phyloP scores from a whole-genome alignment of 37 sponge, comb jelly and placozoan species.

The Mnemiopsis leidyi region DNA sequence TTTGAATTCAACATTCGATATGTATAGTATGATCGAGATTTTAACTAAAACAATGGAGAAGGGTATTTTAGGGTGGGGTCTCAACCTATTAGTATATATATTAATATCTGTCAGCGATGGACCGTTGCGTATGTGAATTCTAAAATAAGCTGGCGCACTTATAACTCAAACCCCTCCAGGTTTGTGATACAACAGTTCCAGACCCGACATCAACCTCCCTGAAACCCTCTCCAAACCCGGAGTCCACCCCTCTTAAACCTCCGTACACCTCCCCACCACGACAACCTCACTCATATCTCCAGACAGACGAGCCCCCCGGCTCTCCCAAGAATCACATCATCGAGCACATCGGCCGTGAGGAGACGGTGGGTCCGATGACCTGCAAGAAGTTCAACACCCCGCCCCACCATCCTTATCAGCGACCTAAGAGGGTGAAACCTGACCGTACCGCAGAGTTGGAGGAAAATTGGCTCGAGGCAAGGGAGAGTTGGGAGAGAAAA shows the following conservation, averaged over 20 bases:
- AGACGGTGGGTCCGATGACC: slow-evolving; percentile 1
- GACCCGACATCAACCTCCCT: background rate
- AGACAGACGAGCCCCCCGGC: background rate
- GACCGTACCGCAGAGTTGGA: background rate
- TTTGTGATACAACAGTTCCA: slow-evolving; percentile 50
- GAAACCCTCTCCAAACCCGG: background rate
- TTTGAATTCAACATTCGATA: too few relatives aligned
- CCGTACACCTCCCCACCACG: background rate
- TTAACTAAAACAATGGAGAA: too few relatives aligned
- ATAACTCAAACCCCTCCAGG: too few relatives aligned
- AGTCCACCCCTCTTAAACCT: background rate
- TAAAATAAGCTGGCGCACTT: too few relatives aligned
- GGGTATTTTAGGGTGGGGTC: too few relatives aligned
- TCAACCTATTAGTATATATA: too few relatives aligned
- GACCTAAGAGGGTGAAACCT: background rate
- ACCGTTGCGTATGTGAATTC: too few relatives aligned
- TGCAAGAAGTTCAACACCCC: slow-evolving; percentile 39
- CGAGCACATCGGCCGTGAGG: background rate
- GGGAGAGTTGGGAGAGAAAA: too few relatives aligned
- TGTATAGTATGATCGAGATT: too few relatives aligned
- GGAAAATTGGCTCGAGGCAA: background rate
- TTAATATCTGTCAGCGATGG: too few relatives aligned
- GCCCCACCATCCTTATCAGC: slow-evolving; percentile 36
- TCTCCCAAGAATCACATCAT: background rate
- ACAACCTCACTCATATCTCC: background rate